A percentile compares a stretch with the other conserved stretches of the same genome.
Conservation (phyloP, 2,797 vertebrate species). For the Halcyon leucocephala region DNA sequence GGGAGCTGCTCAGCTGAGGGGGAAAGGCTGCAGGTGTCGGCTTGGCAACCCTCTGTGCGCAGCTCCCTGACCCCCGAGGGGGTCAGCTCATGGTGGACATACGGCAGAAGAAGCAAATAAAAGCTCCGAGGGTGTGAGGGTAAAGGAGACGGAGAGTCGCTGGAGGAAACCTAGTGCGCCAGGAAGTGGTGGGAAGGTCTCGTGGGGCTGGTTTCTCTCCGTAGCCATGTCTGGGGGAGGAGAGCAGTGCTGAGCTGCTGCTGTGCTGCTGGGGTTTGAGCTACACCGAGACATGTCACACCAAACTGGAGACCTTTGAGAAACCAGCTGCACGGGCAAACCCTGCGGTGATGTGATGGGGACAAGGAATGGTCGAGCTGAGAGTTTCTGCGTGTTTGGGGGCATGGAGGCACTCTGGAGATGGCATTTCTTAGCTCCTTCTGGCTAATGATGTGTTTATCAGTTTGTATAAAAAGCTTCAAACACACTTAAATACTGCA, state of each 20-base stretch:
- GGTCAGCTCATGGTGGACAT: fast-evolving
- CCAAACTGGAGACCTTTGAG: neutral
- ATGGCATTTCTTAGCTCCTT: neutral
- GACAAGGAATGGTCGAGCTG: neutral
- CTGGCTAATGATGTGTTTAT: fast-evolving
- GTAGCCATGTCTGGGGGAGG: neutral
- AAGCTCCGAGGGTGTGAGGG: fast-evolving
- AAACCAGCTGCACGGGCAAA: fast-evolving
- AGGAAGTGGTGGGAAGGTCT: neutral
- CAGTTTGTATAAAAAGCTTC: neutral
- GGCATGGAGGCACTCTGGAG: fast-evolving
- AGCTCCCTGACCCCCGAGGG: fast-evolving
- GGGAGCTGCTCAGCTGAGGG: neutral
- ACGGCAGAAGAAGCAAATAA: fast-evolving
- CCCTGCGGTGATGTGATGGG: fast-evolving
- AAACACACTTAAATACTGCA: too few relatives aligned
- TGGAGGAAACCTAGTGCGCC: fast-evolving
- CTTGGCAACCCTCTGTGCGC: neutral
- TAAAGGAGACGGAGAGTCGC: neutral
- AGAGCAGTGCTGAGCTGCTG: fast-evolving
- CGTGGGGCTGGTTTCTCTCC: neutral
- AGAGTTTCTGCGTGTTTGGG: fast-evolving
- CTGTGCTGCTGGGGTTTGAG: neutral
- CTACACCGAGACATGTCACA: fast-evolving
- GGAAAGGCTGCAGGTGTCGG: fast-evolving